phyloP scores from a whole-genome alignment of 1,140 invertebrate genomes.

The Papilio xuthus region DNA sequence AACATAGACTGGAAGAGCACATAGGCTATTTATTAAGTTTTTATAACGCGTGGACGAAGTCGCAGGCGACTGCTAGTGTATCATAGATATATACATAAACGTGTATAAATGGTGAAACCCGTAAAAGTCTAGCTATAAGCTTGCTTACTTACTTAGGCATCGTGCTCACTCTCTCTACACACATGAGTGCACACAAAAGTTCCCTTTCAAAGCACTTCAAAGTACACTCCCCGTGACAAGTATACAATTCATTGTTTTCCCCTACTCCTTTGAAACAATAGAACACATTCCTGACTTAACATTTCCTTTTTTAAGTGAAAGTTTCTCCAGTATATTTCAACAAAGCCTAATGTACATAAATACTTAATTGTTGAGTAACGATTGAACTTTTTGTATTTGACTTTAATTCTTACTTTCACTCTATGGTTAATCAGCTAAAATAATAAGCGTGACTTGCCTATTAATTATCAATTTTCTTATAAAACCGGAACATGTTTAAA shows the following conservation, averaged over 20 bases:
- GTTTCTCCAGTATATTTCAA: neutral
- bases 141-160: neutral
- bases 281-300: slow-evolving; percentile 1
- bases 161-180: neutral
- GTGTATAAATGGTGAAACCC: neutral
- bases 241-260: slow-evolving; percentile 29
- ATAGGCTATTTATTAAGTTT: no score
- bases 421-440: neutral
- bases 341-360: neutral
- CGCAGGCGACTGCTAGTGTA: no score
- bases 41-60: no score
- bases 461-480: neutral
- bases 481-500: neutral
- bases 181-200: slow-evolving; percentile 6
- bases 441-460: neutral
- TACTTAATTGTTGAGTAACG: neutral
- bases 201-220: slow-evolving; percentile 11
- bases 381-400: neutral
- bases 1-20: no score
- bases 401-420: neutral
- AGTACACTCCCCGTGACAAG: slow-evolving; percentile 20
- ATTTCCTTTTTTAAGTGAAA: slow-evolving; percentile 14
- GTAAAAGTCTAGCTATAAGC: neutral
- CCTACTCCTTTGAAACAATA: neutral
- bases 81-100: neutral